Evolutionary conservation across 2,888 invertebrate genomes (phyloP), one percentile per base, ranked within the genome.

Genomic region (Ophion slaviceki): DNA sequence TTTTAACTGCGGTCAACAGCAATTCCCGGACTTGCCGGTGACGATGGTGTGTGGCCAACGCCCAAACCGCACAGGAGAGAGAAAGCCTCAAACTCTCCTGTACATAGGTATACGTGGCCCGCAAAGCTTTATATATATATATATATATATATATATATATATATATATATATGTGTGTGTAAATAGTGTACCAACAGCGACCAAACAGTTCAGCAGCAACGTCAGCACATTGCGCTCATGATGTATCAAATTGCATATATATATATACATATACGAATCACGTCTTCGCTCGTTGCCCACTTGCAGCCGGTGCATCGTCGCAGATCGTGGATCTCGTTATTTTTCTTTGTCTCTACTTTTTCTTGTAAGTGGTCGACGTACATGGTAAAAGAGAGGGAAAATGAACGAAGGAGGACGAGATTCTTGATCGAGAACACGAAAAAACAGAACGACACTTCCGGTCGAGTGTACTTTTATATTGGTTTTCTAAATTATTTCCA

Each of bases 1-100:
- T 83, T 86, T 86, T 78, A 86, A 86, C 83, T 82, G 86, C 83
- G 86, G 86, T 86, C 86, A 83, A 77, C 80, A 62, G 83, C 80
- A 86, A 86, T 83, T 74, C 83, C 80, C 74, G 86, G 83, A 86
- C 82, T 77, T 64, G 84, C 68, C 80, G 82, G 82, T 80, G 82
- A 76, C 77, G 83, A 81, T 75, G 59, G 67, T 81, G 74, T 75
- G 86, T 86, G 86, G 83, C 86, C 86, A 83, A 83, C 86, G 83
- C 86, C 86, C 86, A 68, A 80, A 86, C 86, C 86, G 78, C 84
- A 80, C 77, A 74, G 76, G n/a, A 67, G 80, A 45, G 74, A 74
- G 61, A 80, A 74, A 17, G 53, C 64, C 28, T n/a, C 61, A 70
- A 57, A 24, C 28, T 47, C 72, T 72, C 72, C 40, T 40, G 28